These are phyloP conservation scores for Phymanthus crucifer DNA, from an alignment of 92 coral and sea anemone species.

Conservation along the genomic window DNA sequence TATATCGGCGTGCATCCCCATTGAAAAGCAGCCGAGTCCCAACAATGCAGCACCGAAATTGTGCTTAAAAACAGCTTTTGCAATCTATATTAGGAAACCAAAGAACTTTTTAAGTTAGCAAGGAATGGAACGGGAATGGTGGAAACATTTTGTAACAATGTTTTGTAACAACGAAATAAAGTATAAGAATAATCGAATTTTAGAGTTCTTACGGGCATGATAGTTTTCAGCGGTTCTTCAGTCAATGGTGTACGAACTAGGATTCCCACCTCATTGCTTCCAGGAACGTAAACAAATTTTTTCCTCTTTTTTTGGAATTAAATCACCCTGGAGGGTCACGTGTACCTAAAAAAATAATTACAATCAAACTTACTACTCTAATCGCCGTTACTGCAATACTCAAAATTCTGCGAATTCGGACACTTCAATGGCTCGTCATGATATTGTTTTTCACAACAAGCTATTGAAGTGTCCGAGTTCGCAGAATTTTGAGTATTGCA, in stretches of 20 bases:
- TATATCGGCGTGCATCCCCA: conserved; percentile 19
- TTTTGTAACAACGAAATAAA: not conserved
- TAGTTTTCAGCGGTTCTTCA: not conserved
- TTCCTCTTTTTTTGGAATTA: not conserved
- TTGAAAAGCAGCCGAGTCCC: not conserved
- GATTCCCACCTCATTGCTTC: not conserved
- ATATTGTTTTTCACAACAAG: too few relatives aligned
- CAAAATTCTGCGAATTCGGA: too few relatives aligned
- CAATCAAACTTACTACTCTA: too few relatives aligned
- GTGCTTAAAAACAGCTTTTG: conserved; percentile 13
- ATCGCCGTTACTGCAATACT: too few relatives aligned
- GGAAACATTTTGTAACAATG: not conserved
- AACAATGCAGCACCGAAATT: conserved; percentile 17
- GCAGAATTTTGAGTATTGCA: too few relatives aligned
- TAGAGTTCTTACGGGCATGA: not conserved
- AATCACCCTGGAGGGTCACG: not conserved
- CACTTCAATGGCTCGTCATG: too few relatives aligned
- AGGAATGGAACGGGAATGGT: not conserved
- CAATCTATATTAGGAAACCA: not conserved
- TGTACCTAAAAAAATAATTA: not conserved
- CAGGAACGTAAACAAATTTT: conserved; percentile 12
- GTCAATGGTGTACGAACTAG: not conserved
- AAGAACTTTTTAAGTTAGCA: not conserved
- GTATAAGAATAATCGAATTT: not conserved
- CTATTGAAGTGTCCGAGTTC: too few relatives aligned